Base-by-base conservation (phyloP, 2,797 vertebrate species). In the Amazona ochrocephala region DNA sequence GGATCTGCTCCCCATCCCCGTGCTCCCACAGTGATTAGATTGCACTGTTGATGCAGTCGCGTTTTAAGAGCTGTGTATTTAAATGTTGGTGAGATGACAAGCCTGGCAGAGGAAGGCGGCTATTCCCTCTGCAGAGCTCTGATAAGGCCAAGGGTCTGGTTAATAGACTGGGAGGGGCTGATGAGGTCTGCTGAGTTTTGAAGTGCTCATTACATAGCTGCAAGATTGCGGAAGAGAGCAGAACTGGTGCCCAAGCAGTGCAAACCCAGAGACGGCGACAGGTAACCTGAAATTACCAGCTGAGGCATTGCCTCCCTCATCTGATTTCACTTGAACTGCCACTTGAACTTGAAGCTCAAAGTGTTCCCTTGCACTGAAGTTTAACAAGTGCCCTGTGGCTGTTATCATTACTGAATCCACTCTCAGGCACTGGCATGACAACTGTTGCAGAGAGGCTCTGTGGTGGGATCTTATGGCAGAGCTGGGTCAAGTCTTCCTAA, bases 31-130 rank as follows among this genome's bases (percentile, higher is more conserved):
- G 54, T 7, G 77, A 94, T 94, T 68, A 90, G 92, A 96, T 91
- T 96, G 91, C 2, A 0, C 77, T n/a, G 93, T 81, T 94, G 87
- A 81, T 75, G 30, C 65, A 29, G 71, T 56, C 76, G 68, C 89
- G 87, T 95, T 98, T 97, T 91, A 89, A 97, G 87, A 85, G 39
- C 13, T 73, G 37, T 4, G 3, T 82, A 79, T 66, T 93, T 48
- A 62, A 84, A 72, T 24, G 7, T 65, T 3, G 1, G 85, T 78
- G 50, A 21, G 70, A 84, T 89, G 82, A 70, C 89, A 91, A 89
- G 71, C 65, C 94, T 85, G 4, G 70, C 72, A 60, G 61, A 94
- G 64, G 34, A 8, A 68, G 66, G 54, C 11, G 1, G n/a, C 68
- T 58, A 13, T 29, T 91, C 67, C 58, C 45, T 64, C 84, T 81